A percentile compares a stretch with the other conserved stretches of the same genome.
These are phyloP conservation scores for Verasper variegatus DNA, from an alignment of 2,113 vertebrate species.

Conservation along the genomic window DNA sequence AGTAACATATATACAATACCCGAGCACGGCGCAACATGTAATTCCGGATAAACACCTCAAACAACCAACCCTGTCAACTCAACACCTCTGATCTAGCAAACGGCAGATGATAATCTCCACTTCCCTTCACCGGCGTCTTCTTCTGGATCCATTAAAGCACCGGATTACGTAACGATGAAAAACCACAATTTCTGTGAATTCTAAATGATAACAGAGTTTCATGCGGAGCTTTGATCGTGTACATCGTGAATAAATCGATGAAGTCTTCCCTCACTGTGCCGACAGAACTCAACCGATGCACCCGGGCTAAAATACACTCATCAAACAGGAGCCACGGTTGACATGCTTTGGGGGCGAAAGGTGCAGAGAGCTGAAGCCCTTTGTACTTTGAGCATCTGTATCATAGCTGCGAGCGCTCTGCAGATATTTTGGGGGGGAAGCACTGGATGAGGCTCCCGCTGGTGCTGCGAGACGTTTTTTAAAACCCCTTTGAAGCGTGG, in stretches of 20 bases:
- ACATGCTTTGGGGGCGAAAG: constrained; percentile 47
- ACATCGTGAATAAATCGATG: constrained; percentile 47
- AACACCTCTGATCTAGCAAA: constrained; percentile 9
- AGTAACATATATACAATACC: too few species aligned
- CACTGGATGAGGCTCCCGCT: constrained; percentile 25
- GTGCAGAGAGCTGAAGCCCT: constrained; percentile 42
- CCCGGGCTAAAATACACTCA: constrained; percentile 12
- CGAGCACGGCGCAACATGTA: background rate
- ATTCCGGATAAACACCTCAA: background rate
- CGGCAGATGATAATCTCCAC: constrained; percentile 10
- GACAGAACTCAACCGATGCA: constrained; percentile 32
- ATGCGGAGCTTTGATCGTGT: constrained; percentile 34
- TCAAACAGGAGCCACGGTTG: constrained; percentile 42
- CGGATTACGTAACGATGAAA: background rate
- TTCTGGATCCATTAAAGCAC: background rate
- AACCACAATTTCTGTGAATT: constrained; percentile 34
- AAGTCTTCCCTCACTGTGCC: constrained; percentile 21
- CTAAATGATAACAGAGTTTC: constrained; percentile 44
- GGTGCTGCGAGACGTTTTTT: constrained; percentile 37
- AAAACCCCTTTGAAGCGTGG: constrained; percentile 37
- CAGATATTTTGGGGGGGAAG: constrained; percentile 39
- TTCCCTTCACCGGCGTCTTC: background rate
- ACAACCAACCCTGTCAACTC: background rate
- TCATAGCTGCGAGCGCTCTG: constrained; percentile 47
- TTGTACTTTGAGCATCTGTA: constrained; percentile 54